Evolutionary conservation across 2,888 invertebrate species (phyloP), one percentile per base, ranked within the genome.

Genomic region (Lepetodrilus schrolli): DNA sequence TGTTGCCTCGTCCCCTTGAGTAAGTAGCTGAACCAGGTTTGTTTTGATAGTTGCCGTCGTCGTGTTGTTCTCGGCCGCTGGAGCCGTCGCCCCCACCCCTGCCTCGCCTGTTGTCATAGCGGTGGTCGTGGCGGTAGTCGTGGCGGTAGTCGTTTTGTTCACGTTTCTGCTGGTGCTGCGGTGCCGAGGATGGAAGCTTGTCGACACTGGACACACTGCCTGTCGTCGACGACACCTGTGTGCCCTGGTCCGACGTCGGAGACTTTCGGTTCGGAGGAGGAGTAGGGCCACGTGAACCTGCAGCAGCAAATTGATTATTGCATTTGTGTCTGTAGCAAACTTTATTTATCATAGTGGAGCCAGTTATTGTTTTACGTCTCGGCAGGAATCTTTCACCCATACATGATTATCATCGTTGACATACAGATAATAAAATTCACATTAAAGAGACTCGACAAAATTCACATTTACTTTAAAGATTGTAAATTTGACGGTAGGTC

Each of bases 161-260:
- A 20, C 65, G 48, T 17, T 75, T 75, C n/a, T 73, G 73, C 23
- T 77, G 78, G 21, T 76, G 74, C 38, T 78, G 80, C 69, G 69
- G 37, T 74, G 76, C 51, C 78, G 79, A 34, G 75, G 76, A 43
- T 49, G 72, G 21, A 51, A 72, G 65, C 10, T 58, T 51, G 26
- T 50, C 51, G n/a, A 20, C 58, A 34, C 71, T 71, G 37, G 51
- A 43, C 21, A 51, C 51, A 37, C 43, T 71, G 21, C 50, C 51
- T 10, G 71, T 43, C 10, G 43, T 58, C 13, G 68, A 68, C 43
- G 68, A 68, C 48, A 77, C 94, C 92, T 96, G 96, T 58, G 94
- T 94, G 78, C 95, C 94, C 91, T 96, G 95, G 90, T 97, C 96
- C 82, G 94, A 93, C 1, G 96, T 95, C 21, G 88, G 86, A 7